Conservation (phyloP, 2,888 invertebrate species). For the Leuctra nigra region DNA sequence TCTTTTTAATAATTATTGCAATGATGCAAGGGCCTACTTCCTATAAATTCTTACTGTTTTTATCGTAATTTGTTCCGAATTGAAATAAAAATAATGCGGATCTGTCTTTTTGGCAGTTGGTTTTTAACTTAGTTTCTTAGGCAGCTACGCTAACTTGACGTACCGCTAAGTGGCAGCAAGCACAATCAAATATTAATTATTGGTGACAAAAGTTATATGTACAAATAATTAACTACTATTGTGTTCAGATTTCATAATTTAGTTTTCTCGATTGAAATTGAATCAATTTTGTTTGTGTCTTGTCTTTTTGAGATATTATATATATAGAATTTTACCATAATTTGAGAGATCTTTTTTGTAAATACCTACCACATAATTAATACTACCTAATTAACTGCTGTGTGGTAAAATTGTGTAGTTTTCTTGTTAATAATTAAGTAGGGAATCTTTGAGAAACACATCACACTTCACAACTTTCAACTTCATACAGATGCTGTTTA, state of each 20-base stretch:
- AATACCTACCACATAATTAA: constrained; percentile 19
- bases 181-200: constrained; percentile 19
- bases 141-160: constrained; percentile 28
- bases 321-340: too few relatives aligned
- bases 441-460: too few relatives aligned
- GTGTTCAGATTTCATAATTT: constrained; percentile 26
- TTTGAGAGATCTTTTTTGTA: constrained; percentile 27
- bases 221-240: constrained; percentile 15
- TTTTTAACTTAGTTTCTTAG: constrained; percentile 22
- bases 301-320: constrained; percentile 26
- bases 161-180: constrained; percentile 20
- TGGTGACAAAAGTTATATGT: background rate
- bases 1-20: constrained; percentile 1
- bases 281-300: constrained; percentile 20
- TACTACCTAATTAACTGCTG: constrained; percentile 22
- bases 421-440: constrained; percentile 27
- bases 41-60: constrained; percentile 10
- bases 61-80: background rate
- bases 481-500: too few relatives aligned
- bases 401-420: constrained; percentile 24
- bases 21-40: constrained; percentile 5
- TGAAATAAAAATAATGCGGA: background rate
- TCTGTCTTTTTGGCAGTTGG: constrained; percentile 20
- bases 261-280: constrained; percentile 21
- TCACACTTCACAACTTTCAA: too few relatives aligned